A percentile compares a stretch with the other conserved stretches of the same genome.
These are phyloP conservation scores for Eulemur mongoz DNA, from an alignment of 2,797 vertebrate genomes.

Conservation along the genomic window DNA sequence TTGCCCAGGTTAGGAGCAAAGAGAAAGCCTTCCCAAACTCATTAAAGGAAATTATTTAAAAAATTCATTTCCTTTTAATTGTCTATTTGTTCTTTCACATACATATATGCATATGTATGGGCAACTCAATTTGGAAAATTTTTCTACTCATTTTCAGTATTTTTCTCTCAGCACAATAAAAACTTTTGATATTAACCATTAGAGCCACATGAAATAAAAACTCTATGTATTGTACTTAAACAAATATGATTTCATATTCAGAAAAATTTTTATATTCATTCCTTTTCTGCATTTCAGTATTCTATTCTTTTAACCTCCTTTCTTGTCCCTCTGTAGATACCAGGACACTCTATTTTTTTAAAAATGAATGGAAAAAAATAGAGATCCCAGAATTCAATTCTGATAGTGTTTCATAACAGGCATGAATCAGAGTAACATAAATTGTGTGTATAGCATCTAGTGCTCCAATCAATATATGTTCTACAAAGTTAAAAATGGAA, in stretches of 20 bases:
- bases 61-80: not conserved
- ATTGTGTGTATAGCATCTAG: not conserved
- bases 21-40: not conserved
- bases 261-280: not conserved
- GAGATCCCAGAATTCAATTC: constrained; percentile 9
- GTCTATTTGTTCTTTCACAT: not conserved
- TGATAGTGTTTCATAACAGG: not conserved
- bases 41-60: not conserved
- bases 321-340: not conserved
- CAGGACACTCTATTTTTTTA: not conserved
- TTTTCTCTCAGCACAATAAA: constrained; percentile 27
- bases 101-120: not conserved
- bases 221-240: not conserved
- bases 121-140: not conserved
- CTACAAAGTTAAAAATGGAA: constrained; percentile 30
- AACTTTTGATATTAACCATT: constrained; percentile 17
- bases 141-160: constrained; percentile 4
- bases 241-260: not conserved
- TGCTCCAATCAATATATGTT: constrained; percentile 9
- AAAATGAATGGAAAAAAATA: not conserved
- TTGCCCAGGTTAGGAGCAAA: not conserved
- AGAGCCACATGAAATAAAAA: not conserved
- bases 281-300: not conserved
- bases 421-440: not conserved
- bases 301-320: not conserved